Evolutionary conservation across 2,888 invertebrate genomes (phyloP).

Genomic region (Rhodophaea formosa): DNA sequence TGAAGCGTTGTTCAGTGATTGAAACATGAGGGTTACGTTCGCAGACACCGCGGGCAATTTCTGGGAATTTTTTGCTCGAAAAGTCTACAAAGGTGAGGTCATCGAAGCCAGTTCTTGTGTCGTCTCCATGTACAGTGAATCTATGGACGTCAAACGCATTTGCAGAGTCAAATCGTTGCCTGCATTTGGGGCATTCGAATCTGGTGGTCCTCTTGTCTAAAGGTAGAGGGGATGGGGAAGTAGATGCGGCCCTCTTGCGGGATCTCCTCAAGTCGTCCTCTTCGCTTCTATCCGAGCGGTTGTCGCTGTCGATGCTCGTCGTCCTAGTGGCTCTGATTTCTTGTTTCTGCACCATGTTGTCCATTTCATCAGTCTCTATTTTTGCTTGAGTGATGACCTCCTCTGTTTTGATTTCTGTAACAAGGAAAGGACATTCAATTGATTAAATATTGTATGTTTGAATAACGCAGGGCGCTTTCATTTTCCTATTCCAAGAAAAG

Average conservation of each 20-base stretch:
- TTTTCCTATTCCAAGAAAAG: constrained; percentile 76
- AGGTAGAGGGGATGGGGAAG: constrained; percentile 60
- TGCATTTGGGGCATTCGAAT: constrained; percentile 87
- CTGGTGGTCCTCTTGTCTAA: constrained; percentile 65
- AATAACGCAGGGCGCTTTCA: constrained; percentile 70
- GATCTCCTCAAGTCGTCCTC: constrained; percentile 62
- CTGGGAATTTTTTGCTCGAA: constrained; percentile 88
- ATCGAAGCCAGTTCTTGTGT: constrained; percentile 84
- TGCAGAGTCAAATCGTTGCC: constrained; percentile 86
- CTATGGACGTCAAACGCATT: constrained; percentile 87
- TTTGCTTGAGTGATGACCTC: constrained; percentile 71
- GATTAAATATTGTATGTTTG: constrained; percentile 62
- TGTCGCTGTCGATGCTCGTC: constrained; percentile 79
- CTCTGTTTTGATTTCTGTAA: constrained; percentile 80
- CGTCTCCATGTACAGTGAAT: constrained; percentile 82
- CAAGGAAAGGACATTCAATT: constrained; percentile 69
- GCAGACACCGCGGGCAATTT: constrained; percentile 87
- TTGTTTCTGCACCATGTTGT: constrained; percentile 56
- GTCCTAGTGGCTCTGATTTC: constrained; percentile 61
- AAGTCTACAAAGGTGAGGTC: constrained; percentile 90
- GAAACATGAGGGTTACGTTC: constrained; percentile 84
- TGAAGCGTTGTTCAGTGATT: constrained; percentile 82
- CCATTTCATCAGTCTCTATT: constrained; percentile 63
- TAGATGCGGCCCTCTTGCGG: constrained; percentile 67
- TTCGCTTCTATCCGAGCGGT: constrained; percentile 79